Base-by-base conservation (phyloP, 1,140 invertebrate genomes). In the Scylla paramamosain region DNA sequence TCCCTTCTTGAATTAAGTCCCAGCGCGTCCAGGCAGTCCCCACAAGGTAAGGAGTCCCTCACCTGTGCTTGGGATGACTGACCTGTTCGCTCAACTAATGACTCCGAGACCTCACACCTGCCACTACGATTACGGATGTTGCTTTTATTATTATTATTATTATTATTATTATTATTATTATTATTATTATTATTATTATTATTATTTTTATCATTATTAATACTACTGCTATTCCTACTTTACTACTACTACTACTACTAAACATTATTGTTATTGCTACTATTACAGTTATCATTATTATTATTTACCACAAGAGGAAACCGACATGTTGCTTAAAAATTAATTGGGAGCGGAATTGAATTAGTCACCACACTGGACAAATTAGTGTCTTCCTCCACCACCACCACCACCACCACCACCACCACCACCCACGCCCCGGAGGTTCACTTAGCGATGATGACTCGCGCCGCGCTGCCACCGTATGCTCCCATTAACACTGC, bases 131-230 rank as follows among this genome's bases (percentile, higher is more conserved):
- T 59, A 59, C 52, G 52, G 1, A 2, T 39, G 39, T 39, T 39
- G 39, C 84, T 87, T 7, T 39, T 87, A 16, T 29, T 87, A 4
- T 87, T 14, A 87, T 87, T 87, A 87, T n/a, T 87, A 87, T 29
- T 29, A 87, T 29, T 87, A 29, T 29, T n/a, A 29, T 29, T 87
- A 87, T 87, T 87, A 20, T 29, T 29, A 87, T 87, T 29, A 87
- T 87, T 29, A 87, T 87, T 87, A 39, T 87, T 39, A 87, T 16
- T 87, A 28, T 4, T 29, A 87, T 20, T 87, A 39, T 28, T 39
- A 20, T 2, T 87, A 29, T 39, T 87, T 6, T 20, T 87, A 28
- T 87, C 28, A 87, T 3, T 31, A 87, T n/a, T 87, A 87, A 0
- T 28, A 29, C 28, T 87, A 87, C 28, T 28, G 4, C 6, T 39